Conservation (phyloP, 2,113 vertebrate species). For the Petrocephalus microphthalmus region DNA sequence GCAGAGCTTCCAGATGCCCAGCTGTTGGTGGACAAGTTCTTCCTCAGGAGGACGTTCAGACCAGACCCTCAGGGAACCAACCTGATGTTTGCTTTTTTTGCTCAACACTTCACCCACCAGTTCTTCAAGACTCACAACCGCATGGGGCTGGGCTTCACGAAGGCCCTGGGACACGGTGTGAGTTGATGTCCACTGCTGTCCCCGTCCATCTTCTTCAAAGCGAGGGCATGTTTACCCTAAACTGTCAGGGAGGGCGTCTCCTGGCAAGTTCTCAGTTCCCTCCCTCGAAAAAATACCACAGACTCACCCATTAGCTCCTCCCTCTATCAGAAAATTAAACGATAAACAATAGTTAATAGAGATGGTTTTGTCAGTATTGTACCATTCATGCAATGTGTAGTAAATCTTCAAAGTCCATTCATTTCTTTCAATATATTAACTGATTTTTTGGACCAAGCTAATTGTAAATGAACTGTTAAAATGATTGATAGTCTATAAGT, state of each 20-base stretch:
- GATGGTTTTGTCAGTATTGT: neutral
- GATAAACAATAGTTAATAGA: neutral
- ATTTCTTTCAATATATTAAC: neutral
- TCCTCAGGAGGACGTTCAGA: slow-evolving; percentile 70
- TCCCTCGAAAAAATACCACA: neutral
- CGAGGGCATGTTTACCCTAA: neutral
- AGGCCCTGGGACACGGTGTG: slow-evolving; percentile 84
- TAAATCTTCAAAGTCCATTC: neutral
- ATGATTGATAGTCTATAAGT: neutral
- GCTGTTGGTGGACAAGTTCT: slow-evolving; percentile 61
- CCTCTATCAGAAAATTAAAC: neutral
- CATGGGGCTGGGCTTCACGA: slow-evolving; percentile 76
- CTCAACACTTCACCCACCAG: slow-evolving; percentile 95
- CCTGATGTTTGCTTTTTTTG: slow-evolving; percentile 92
- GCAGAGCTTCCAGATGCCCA: slow-evolving; percentile 68
- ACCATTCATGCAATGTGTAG: neutral
- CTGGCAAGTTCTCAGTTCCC: neutral
- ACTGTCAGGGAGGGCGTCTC: neutral
- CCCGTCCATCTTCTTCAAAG: neutral
- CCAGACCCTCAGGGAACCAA: slow-evolving; percentile 79
- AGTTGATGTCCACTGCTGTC: slow-evolving; percentile 35
- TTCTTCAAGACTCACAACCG: slow-evolving; percentile 83
- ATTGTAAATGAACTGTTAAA: neutral
- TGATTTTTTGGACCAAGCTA: neutral
- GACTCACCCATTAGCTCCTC: neutral